These are phyloP conservation scores for Hermaeophaga mercurialis DNA, from an alignment of 2,888 invertebrate species.

Conservation along the genomic window DNA sequence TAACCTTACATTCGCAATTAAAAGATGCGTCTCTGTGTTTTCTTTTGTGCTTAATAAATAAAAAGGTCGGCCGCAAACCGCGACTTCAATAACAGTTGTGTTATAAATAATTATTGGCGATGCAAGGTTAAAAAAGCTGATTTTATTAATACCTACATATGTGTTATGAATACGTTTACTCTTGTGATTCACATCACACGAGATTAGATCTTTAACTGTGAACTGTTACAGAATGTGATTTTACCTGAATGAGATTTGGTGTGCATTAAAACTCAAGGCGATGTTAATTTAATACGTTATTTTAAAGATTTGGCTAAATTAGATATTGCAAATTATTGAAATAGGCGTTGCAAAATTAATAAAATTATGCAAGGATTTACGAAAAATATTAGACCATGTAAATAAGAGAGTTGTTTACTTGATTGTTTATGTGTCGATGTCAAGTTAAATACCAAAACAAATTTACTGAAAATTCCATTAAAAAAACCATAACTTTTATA, in stretches of 20 bases:
- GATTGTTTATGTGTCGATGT: too few species aligned
- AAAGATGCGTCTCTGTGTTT: constrained; percentile 3
- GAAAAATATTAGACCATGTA: too few species aligned
- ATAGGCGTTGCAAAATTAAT: not conserved
- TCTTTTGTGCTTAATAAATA: constrained; percentile 1
- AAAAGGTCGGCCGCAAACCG: constrained; percentile 3
- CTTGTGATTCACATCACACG: not conserved
- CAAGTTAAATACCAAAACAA: too few species aligned
- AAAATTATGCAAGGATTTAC: too few species aligned
- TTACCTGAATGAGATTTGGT: not conserved
- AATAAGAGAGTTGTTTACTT: too few species aligned
- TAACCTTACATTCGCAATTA: constrained; percentile 9
- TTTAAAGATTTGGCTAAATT: not conserved
- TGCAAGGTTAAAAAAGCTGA: constrained; percentile 9
- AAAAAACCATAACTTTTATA: too few species aligned
- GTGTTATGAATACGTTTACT: not conserved
- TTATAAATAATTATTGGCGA: constrained; percentile 10
- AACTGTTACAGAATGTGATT: not conserved
- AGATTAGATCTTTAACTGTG: not conserved
- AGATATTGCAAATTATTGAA: not conserved
- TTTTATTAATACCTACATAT: not conserved
- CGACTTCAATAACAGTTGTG: not conserved
- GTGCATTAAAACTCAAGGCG: not conserved
- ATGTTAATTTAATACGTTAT: not conserved
- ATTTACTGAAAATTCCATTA: too few species aligned